phyloP scores from a whole-genome alignment of 1,140 invertebrate species.

The Drosophila persimilis region DNA sequence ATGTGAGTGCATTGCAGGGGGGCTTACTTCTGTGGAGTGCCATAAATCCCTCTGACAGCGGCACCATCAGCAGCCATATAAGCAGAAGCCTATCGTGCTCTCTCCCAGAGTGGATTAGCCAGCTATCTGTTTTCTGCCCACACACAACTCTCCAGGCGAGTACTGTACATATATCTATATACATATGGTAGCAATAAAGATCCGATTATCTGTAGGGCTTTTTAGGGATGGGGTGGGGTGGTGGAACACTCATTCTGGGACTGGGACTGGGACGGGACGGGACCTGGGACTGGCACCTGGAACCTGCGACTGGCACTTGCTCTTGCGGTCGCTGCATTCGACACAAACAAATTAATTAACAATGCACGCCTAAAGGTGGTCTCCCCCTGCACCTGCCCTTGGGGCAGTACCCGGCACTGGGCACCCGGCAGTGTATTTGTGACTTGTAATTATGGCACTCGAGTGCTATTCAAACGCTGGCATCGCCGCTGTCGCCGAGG shows the following conservation, averaged over 20 bases:
- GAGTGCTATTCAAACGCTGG: conserved; percentile 61
- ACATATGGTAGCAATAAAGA: conserved; percentile 25
- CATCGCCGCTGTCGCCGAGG: conserved; percentile 17
- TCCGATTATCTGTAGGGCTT: conserved; percentile 45
- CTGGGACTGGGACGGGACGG: too few relatives aligned
- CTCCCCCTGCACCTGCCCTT: not conserved
- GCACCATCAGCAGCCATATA: conserved; percentile 28
- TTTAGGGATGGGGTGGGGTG: conserved; percentile 1
- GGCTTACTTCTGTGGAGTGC: conserved; percentile 9
- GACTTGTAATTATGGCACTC: conserved; percentile 74
- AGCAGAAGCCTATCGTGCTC: conserved; percentile 8
- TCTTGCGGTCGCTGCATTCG: conserved; percentile 44
- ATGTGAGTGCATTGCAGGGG: conserved; percentile 36
- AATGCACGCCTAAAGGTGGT: conserved; percentile 49
- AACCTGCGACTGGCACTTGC: conserved; percentile 26
- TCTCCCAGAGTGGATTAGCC: not conserved
- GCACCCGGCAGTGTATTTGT: conserved; percentile 28
- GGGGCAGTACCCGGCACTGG: conserved; percentile 13
- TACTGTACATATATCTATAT: not conserved
- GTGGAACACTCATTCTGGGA: not conserved
- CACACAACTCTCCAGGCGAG: conserved; percentile 1
- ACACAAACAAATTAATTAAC: conserved; percentile 77
- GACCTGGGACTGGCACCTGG: not conserved
- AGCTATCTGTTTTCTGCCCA: conserved; percentile 2
- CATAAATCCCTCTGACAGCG: conserved; percentile 31